These are phyloP conservation scores for Siderastrea siderea DNA, from an alignment of 92 coral and sea anemone species.

Conservation along the genomic window DNA sequence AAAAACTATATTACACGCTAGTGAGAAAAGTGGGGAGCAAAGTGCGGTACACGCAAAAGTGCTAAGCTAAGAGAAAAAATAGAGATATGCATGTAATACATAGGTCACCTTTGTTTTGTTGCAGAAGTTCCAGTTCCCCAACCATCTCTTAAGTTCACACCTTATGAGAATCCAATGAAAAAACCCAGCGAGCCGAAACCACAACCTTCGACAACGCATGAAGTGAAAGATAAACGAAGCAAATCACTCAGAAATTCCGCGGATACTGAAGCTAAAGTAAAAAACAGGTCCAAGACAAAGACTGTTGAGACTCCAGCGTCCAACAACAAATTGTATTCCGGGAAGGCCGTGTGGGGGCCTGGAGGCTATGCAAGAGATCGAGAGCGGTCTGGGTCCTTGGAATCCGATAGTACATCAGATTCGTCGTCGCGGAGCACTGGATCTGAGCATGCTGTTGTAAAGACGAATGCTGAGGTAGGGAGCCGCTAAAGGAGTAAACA, in stretches of 20 bases:
- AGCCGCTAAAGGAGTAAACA: not conserved
- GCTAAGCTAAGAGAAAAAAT: too few species aligned
- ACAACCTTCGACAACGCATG: slow-evolving; percentile 9
- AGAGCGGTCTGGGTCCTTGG: slow-evolving; percentile 72
- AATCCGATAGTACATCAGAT: slow-evolving; percentile 80
- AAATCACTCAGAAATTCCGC: slow-evolving; percentile 12
- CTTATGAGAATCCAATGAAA: slow-evolving; percentile 80
- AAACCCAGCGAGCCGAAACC: slow-evolving; percentile 21
- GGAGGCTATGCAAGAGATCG: slow-evolving; percentile 78
- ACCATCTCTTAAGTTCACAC: slow-evolving; percentile 77
- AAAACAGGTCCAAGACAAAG: not conserved
- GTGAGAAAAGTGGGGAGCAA: too few species aligned
- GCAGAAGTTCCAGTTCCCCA: slow-evolving; percentile 46
- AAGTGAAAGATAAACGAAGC: not conserved
- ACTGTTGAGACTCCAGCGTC: slow-evolving; percentile 33
- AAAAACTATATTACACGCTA: too few species aligned
- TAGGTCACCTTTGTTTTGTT: not conserved
- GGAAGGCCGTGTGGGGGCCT: slow-evolving; percentile 90
- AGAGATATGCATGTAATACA: too few species aligned
- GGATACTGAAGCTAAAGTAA: slow-evolving; percentile 4
- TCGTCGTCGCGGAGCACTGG: slow-evolving; percentile 92
- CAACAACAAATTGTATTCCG: slow-evolving; percentile 46
- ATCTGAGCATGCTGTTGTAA: slow-evolving; percentile 64
- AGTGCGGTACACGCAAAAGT: too few species aligned
- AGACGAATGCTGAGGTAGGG: slow-evolving; percentile 65